Percentiles rank a stretch among this genome's conserved stretches.
Evolutionary conservation across 2,797 vertebrate species (phyloP).

Genomic region (Macrochelys suwanniensis): DNA sequence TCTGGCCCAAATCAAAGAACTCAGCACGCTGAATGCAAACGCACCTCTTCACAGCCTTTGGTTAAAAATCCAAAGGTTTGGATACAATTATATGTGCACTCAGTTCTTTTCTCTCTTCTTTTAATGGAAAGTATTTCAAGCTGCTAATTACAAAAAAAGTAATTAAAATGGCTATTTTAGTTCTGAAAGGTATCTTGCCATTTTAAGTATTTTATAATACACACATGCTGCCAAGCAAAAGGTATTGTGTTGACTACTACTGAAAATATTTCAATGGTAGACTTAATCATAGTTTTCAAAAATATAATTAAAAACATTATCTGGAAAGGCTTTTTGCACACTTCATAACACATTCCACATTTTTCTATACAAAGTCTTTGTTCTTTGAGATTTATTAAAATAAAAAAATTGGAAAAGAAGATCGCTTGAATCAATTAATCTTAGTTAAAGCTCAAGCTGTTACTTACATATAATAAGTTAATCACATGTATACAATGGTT

Average conservation of each 20-base stretch:
- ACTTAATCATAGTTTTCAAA: background rate
- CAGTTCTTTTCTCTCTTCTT: background rate
- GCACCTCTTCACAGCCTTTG: background rate
- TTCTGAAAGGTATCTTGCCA: background rate
- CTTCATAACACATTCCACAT: background rate
- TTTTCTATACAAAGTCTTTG: background rate
- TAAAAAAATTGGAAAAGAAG: background rate
- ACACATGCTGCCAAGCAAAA: background rate
- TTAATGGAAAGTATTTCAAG: background rate
- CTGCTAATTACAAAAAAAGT: background rate
- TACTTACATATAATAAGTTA: background rate
- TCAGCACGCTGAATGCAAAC: background rate
- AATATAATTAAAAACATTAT: background rate
- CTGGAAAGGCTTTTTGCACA: background rate
- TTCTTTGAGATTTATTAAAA: background rate
- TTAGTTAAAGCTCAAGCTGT: background rate
- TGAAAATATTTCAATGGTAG: background rate
- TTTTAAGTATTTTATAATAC: background rate
- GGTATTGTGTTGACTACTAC: background rate
- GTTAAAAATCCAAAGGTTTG: background rate
- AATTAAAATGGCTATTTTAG: background rate
- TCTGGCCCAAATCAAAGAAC: background rate
- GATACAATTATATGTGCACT: too few relatives aligned
- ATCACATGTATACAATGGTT: background rate
- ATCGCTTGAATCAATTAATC: rapidly evolving